These are phyloP conservation scores for Chiloscyllium plagiosum DNA, from an alignment of 2,113 vertebrate species.

Conservation along the genomic window DNA sequence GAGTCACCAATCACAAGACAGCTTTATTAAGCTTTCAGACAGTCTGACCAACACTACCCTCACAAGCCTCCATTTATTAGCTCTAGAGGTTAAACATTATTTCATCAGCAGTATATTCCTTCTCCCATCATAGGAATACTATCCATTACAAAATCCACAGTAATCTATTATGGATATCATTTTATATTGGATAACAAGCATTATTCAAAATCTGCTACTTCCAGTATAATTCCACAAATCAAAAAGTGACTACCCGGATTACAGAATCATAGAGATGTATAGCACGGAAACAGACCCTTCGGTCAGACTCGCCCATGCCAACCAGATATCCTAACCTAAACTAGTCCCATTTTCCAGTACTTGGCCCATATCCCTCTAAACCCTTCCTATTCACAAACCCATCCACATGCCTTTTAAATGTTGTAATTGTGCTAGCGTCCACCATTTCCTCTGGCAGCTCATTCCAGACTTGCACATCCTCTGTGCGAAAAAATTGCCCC, in stretches of 20 bases:
- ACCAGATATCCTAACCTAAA: no score
- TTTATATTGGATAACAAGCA: neutral
- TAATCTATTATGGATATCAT: neutral
- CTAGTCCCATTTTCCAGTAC: no score
- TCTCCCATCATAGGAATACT: neutral
- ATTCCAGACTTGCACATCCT: no score
- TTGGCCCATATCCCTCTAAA: no score
- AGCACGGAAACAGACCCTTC: no score
- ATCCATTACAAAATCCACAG: neutral
- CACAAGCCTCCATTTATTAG: neutral
- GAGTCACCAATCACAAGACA: neutral
- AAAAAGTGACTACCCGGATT: neutral
- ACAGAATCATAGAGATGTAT: no score
- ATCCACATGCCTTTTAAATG: no score
- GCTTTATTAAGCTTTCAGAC: neutral
- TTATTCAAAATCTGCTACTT: neutral
- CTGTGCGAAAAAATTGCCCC: no score
- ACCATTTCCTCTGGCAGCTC: no score
- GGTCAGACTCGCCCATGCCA: no score
- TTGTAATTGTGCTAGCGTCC: no score
- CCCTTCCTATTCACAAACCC: no score
- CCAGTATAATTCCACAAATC: neutral
- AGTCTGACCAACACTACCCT: neutral
- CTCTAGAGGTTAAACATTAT: neutral
- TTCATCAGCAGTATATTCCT: neutral